Percentiles rank a stretch among this genome's conserved stretches.
Evolutionary conservation across 2,113 vertebrate genomes (phyloP).

Genomic region (Rhea pennata): DNA sequence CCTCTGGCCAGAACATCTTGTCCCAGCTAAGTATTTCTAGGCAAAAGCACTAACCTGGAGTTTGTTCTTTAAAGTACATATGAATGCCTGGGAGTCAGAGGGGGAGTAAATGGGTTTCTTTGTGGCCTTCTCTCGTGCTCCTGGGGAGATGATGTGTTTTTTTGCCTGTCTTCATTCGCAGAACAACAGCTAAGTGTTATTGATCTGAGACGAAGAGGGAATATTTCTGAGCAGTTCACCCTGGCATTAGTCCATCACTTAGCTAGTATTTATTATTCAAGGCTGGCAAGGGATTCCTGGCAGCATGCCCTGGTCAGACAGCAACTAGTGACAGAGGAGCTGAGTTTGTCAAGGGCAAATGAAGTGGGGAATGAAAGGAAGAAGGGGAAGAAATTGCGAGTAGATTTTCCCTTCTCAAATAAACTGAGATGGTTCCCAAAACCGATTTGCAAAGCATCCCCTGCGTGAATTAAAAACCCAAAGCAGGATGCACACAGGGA

Average conservation of each 20-base stretch:
- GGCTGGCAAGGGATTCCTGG: conserved; percentile 71
- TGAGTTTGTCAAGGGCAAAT: conserved; percentile 67
- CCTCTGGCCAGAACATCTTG: neutral
- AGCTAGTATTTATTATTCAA: conserved; percentile 87
- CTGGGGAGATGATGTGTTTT: conserved; percentile 81
- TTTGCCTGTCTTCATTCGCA: conserved; percentile 82
- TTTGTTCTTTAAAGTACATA: neutral
- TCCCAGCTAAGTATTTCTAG: neutral
- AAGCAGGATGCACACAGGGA: neutral
- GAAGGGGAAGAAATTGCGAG: conserved; percentile 10
- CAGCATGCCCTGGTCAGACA: conserved; percentile 71
- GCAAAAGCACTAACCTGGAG: neutral
- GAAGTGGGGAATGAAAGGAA: neutral
- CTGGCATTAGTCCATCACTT: conserved; percentile 82
- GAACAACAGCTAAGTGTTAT: conserved; percentile 87
- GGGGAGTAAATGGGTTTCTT: conserved; percentile 34
- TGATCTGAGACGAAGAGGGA: conserved; percentile 79
- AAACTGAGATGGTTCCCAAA: neutral
- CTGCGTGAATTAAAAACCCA: neutral
- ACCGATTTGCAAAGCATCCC: neutral
- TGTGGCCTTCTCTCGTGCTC: conserved; percentile 58
- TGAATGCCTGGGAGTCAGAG: neutral
- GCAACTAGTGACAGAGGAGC: conserved; percentile 26
- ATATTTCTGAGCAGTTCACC: conserved; percentile 78
- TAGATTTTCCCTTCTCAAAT: conserved; percentile 41